phyloP scores from a whole-genome alignment of 2,113 vertebrate genomes.

The Aegotheles bennettii region DNA sequence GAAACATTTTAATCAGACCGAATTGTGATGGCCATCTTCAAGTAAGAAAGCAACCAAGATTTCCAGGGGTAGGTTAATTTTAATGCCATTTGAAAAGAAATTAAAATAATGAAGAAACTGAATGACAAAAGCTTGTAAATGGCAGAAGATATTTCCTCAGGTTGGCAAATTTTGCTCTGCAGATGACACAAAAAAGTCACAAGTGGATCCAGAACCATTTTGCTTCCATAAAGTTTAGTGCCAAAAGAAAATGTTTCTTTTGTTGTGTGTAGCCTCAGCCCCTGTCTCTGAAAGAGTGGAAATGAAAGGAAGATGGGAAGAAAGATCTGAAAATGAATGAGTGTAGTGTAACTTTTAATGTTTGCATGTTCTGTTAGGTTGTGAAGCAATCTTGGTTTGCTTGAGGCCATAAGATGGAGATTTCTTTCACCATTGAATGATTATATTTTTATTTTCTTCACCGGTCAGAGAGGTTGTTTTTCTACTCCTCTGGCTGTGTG shows the following conservation, averaged over 20 bases:
- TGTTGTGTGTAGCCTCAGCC: background rate
- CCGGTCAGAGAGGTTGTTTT: background rate
- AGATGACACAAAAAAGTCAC: background rate
- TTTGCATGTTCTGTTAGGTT: background rate
- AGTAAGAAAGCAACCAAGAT: background rate
- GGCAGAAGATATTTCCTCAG: background rate
- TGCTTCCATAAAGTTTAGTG: background rate
- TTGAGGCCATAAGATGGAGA: background rate
- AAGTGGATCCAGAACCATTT: background rate
- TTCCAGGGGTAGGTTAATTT: constrained; percentile 1
- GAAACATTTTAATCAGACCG: background rate
- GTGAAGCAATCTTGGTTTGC: background rate
- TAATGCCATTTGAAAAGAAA: background rate
- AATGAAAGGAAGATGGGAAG: background rate
- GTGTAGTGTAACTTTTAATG: background rate
- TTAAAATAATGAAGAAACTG: background rate
- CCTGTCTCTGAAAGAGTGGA: background rate
- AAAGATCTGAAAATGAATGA: background rate
- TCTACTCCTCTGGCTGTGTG: background rate
- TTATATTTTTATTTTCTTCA: background rate
- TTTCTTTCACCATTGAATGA: background rate
- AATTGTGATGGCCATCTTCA: background rate
- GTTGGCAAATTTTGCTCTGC: background rate
- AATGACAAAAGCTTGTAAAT: background rate
- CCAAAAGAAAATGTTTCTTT: background rate